These are phyloP conservation scores for Carettochelys insculpta DNA, from an alignment of 2,113 vertebrate genomes.

Conservation along the genomic window DNA sequence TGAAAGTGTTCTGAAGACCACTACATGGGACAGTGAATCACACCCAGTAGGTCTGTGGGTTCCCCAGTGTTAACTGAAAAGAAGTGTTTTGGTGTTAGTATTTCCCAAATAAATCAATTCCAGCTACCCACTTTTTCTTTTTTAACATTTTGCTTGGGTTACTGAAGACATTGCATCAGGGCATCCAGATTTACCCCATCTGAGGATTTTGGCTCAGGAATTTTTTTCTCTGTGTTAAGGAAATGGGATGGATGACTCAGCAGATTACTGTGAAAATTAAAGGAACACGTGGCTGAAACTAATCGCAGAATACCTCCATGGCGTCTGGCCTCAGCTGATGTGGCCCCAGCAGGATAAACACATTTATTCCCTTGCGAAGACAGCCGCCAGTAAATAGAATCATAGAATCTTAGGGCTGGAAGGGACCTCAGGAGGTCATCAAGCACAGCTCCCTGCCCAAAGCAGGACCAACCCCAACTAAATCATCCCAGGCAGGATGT, in stretches of 20 bases:
- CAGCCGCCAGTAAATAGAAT: too few species aligned
- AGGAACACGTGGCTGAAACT: constrained; percentile 40
- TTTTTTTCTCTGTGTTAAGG: constrained; percentile 25
- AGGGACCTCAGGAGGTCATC: too few species aligned
- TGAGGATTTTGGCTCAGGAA: neutral
- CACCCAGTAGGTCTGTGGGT: too few species aligned
- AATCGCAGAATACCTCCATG: constrained; percentile 28
- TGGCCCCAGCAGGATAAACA: neutral
- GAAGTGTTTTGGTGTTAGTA: neutral
- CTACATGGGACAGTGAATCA: too few species aligned
- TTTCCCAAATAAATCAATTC: too few species aligned
- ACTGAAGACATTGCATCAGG: neutral
- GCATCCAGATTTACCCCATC: neutral
- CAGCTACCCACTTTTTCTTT: neutral
- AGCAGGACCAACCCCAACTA: too few species aligned
- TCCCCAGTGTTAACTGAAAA: neutral
- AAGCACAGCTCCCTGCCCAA: too few species aligned
- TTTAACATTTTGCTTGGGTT: neutral
- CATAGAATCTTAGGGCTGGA: too few species aligned
- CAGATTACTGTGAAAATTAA: constrained; percentile 55
- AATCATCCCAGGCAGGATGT: too few species aligned
- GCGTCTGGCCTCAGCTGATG: neutral
- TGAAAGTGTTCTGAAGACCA: too few species aligned
- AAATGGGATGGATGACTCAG: constrained; percentile 46
- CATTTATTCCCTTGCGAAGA: too few species aligned